These are phyloP conservation scores for Dendronephthya gigantea DNA, from an alignment of 64 coral and sea anemone species.

Conservation along the genomic window DNA sequence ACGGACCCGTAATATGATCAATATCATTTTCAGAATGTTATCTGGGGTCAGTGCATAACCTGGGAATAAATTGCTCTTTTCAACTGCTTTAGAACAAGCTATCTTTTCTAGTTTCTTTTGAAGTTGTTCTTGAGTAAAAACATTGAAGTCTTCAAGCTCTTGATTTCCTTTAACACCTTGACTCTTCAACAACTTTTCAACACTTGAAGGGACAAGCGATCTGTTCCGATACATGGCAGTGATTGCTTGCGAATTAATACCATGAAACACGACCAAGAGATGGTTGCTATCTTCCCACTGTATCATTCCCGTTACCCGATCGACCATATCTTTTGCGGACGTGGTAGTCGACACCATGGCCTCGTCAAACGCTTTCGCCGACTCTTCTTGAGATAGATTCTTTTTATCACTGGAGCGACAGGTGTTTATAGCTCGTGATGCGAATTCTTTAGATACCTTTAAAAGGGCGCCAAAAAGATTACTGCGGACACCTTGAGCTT, in stretches of 20 bases:
- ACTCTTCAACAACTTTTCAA: neutral
- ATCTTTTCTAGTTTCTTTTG: neutral
- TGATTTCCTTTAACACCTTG: neutral
- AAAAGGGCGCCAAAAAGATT: neutral
- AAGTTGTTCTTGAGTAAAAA: neutral
- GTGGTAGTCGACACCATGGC: constrained; percentile 18
- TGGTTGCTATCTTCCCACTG: constrained; percentile 75
- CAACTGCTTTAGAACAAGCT: neutral
- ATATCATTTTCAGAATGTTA: constrained; percentile 81
- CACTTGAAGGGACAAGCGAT: neutral
- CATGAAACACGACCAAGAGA: constrained; percentile 55
- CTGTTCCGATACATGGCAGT: neutral
- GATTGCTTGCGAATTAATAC: constrained; percentile 45
- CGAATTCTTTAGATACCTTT: neutral
- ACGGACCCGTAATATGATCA: constrained; percentile 75
- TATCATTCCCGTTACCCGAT: constrained; percentile 66
- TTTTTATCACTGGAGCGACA: neutral
- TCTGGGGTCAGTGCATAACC: constrained; percentile 75
- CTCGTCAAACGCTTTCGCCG: neutral
- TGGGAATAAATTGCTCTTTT: neutral
- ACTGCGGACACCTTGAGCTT: neutral
- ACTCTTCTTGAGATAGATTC: neutral
- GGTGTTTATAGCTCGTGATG: neutral
- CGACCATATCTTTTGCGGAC: constrained; percentile 48
- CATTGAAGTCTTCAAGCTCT: neutral